Evolutionary conservation across 2,113 vertebrate genomes (phyloP).

Genomic region (Podarcis cretensis): DNA sequence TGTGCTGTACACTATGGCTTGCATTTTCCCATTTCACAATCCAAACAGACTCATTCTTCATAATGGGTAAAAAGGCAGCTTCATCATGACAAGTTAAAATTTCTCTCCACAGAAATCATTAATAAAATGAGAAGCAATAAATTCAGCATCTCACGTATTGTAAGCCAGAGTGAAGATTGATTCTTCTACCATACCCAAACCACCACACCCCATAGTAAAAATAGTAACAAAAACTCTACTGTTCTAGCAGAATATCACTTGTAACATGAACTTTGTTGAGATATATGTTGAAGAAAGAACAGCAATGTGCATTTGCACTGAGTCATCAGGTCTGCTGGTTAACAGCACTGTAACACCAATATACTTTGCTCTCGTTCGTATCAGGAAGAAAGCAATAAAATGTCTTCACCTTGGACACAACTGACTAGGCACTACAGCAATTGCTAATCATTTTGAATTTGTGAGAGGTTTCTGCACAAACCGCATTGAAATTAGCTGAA

Average conservation of each 20-base stretch:
- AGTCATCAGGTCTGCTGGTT: background rate
- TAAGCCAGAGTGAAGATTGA: conserved; percentile 44
- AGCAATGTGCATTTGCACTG: conserved; percentile 23
- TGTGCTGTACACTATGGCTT: conserved; percentile 46
- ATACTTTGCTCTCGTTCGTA: conserved; percentile 34
- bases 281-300: conserved; percentile 46
- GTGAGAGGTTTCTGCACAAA: background rate
- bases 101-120: conserved; percentile 47
- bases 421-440: background rate
- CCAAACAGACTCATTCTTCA: conserved; percentile 57
- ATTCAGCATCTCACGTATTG: background rate
- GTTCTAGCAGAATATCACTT: conserved; percentile 41
- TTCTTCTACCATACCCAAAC: no score
- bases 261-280: conserved; percentile 30
- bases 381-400: background rate
- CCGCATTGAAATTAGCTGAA: background rate
- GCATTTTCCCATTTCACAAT: conserved; percentile 48
- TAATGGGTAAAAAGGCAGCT: conserved; percentile 59
- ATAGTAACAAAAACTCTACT: conserved; percentile 32
- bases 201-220: background rate
- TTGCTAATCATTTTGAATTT: background rate
- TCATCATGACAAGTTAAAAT: conserved; percentile 48
- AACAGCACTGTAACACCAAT: conserved; percentile 24
- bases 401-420: conserved; percentile 23
- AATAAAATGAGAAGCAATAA: conserved; percentile 48